Conservation (phyloP, 2,797 vertebrate species). For the Channa striata region DNA sequence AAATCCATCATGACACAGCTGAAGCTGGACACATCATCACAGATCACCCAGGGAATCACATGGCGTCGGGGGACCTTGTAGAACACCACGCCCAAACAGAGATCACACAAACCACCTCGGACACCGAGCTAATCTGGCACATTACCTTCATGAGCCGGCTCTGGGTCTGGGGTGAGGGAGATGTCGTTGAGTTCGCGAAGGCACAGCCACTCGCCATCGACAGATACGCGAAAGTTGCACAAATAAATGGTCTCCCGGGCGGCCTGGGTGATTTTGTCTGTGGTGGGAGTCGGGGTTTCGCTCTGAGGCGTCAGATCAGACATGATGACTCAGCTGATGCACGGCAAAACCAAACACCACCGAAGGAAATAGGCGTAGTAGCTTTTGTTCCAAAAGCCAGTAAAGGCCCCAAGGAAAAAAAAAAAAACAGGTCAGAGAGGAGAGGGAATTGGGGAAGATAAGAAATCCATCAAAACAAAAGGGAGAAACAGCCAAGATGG, state of each 20-base stretch:
- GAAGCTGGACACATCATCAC: constrained; percentile 15
- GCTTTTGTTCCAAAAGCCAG: constrained; percentile 54
- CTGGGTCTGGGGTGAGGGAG: constrained; percentile 99
- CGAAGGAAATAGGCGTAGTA: constrained; percentile 42
- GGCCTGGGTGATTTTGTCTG: constrained; percentile 99
- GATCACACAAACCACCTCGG: constrained; percentile 29
- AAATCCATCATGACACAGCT: constrained; percentile 54
- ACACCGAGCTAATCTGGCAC: constrained; percentile 35
- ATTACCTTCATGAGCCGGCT: constrained; percentile 98
- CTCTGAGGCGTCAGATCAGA: constrained; percentile 97
- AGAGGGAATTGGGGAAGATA: constrained; percentile 39
- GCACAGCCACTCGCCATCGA: constrained; percentile 99
- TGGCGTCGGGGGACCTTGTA: not conserved
- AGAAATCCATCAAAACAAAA: constrained; percentile 49
- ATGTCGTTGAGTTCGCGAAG: constrained; percentile 98
- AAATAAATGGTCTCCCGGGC: constrained; percentile 99
- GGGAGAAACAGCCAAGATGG: constrained; percentile 37
- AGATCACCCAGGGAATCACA: not conserved
- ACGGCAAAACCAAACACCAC: constrained; percentile 76
- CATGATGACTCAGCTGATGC: constrained; percentile 99
- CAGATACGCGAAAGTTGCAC: constrained; percentile 99
- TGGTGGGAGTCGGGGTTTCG: constrained; percentile 98
- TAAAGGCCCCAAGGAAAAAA: constrained; percentile 1
- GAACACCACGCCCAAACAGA: constrained; percentile 64
- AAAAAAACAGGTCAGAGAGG: constrained; percentile 26